Percentiles rank a stretch among this genome's conserved stretches.
These are phyloP conservation scores for Chaetops frenatus DNA, from an alignment of 2,113 vertebrate genomes.

Conservation along the genomic window DNA sequence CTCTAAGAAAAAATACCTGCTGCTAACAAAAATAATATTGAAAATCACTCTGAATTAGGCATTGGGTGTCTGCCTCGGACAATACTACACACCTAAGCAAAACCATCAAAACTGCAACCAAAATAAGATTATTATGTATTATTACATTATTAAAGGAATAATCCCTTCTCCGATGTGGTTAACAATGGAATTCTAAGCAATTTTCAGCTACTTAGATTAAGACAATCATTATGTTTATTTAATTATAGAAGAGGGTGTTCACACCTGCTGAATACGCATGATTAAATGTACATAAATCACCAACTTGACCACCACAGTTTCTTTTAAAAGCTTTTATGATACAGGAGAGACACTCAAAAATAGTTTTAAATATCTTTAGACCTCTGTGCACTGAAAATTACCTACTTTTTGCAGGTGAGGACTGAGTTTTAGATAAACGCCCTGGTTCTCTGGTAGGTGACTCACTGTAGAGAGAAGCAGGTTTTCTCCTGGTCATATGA, in stretches of 20 bases:
- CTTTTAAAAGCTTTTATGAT: background rate
- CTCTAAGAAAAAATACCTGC: background rate
- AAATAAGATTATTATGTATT: background rate
- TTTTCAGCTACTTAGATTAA: background rate
- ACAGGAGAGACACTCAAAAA: background rate
- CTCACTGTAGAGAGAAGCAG: background rate
- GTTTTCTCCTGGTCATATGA: background rate
- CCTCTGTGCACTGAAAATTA: background rate
- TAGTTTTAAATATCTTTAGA: background rate
- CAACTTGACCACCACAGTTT: background rate
- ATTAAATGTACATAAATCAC: background rate
- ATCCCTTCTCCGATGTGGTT: background rate
- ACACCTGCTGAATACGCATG: background rate
- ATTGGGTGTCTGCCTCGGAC: background rate
- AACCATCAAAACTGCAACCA: background rate
- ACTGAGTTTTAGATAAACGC: background rate
- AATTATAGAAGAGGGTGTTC: background rate
- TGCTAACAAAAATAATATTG: background rate
- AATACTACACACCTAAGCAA: background rate
- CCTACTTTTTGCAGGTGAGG: background rate
- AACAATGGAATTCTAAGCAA: background rate
- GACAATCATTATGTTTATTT: background rate
- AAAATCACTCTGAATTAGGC: background rate
- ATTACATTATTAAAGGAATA: slow-evolving; percentile 2
- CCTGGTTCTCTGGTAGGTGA: background rate